phyloP scores from a whole-genome alignment of 1,140 invertebrate species.

The Kradibia gibbosae region DNA sequence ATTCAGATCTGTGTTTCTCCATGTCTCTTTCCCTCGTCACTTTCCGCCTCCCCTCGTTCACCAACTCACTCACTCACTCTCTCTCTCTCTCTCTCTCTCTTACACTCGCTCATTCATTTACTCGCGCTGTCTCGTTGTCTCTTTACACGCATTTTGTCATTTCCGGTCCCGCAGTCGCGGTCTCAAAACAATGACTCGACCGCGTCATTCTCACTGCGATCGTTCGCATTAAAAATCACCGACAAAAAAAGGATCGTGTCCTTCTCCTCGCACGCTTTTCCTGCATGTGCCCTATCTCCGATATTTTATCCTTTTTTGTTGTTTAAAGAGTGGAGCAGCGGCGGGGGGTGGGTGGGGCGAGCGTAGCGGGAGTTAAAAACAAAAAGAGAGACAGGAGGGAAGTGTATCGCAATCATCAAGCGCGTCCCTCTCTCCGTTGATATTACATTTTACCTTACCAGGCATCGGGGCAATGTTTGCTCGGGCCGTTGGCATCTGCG shows the following conservation, averaged over 20 bases:
- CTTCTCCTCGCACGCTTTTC: slow-evolving; percentile 21
- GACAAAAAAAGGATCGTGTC: slow-evolving; percentile 23
- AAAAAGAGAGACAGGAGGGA: slow-evolving; percentile 12
- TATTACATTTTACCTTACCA: slow-evolving; percentile 48
- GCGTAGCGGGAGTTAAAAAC: slow-evolving; percentile 1
- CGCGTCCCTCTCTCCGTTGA: background rate
- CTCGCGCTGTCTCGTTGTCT: background rate
- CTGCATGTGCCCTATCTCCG: background rate
- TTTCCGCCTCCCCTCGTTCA: background rate
- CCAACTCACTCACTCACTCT: background rate
- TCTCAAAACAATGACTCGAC: slow-evolving; percentile 41
- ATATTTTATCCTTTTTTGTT: background rate
- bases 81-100: background rate
- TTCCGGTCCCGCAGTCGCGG: slow-evolving; percentile 33
- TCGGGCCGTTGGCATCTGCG: slow-evolving; percentile 47
- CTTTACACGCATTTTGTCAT: slow-evolving; percentile 40
- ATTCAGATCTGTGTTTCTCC: background rate
- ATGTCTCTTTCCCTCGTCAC: background rate
- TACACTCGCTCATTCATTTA: background rate
- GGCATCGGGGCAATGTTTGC: slow-evolving; percentile 35
- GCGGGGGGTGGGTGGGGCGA: too few species aligned
- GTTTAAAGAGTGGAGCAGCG: too few species aligned
- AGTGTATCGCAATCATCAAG: slow-evolving; percentile 41
- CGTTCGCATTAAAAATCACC: slow-evolving; percentile 40
- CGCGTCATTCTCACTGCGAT: background rate